These are phyloP conservation scores for Nomada fucata DNA, from an alignment of 2,888 invertebrate species.

Conservation along the genomic window DNA sequence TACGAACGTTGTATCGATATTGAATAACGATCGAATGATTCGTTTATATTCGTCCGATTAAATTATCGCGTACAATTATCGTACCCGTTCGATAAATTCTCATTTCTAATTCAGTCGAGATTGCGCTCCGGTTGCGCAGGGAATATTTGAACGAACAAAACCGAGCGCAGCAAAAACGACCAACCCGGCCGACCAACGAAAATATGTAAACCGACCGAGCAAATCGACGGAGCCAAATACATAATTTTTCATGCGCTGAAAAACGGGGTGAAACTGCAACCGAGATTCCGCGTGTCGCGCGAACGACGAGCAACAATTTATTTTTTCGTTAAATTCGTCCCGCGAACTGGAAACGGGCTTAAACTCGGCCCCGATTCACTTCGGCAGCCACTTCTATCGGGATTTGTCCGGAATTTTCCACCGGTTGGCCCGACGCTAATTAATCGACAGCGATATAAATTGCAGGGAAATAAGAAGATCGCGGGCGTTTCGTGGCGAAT, in stretches of 20 bases:
- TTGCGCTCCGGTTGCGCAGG: no score
- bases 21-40: no score
- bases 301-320: neutral
- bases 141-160: no score
- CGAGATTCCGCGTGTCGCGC: neutral
- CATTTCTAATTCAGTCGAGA: no score
- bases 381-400: neutral
- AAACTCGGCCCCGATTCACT: slow-evolving; percentile 8
- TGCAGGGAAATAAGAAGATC: neutral
- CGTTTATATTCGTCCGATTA: no score
- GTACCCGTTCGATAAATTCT: no score
- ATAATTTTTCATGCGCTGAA: neutral
- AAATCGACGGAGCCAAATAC: no score
- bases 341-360: slow-evolving; percentile 25
- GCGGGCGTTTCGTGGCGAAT: neutral
- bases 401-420: slow-evolving; percentile 23
- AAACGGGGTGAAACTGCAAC: neutral
- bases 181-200: no score
- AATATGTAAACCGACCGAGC: no score
- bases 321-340: slow-evolving; percentile 22
- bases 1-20: neutral
- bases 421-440: neutral
- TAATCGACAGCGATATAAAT: slow-evolving; percentile 19
- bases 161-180: no score
- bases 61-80: no score